Conservation (phyloP, 2,888 invertebrate genomes). For the Ormyrus rosae region DNA sequence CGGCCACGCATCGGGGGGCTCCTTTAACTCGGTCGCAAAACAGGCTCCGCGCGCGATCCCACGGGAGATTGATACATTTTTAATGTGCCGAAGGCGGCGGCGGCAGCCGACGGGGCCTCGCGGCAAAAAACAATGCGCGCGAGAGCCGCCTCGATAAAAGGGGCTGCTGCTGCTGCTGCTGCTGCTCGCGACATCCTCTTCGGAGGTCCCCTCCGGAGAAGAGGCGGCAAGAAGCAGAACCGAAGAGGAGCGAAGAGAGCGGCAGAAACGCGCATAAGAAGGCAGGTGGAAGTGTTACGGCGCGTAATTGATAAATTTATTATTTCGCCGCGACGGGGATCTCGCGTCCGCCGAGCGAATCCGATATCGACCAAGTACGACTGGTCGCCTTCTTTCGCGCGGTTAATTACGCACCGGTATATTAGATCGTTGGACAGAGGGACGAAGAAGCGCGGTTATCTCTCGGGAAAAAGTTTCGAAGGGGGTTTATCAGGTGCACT, state of each 20-base stretch:
- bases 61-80: constrained; percentile 69
- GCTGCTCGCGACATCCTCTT: not conserved
- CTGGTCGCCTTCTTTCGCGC: too few species aligned
- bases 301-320: too few species aligned
- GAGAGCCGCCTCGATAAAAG: not conserved
- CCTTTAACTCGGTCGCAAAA: constrained; percentile 14
- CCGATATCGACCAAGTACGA: too few species aligned
- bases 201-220: not conserved
- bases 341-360: too few species aligned
- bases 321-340: too few species aligned
- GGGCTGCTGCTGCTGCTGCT: too few species aligned
- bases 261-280: not conserved
- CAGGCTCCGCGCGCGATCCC: constrained; percentile 22
- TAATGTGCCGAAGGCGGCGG: constrained; percentile 60
- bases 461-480: too few species aligned
- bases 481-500: too few species aligned
- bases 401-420: too few species aligned
- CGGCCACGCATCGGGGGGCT: not conserved
- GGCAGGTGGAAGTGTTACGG: too few species aligned
- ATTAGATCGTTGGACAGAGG: too few species aligned
- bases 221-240: constrained; percentile 37
- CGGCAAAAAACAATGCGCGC: constrained; percentile 47
- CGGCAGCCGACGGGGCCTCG: constrained; percentile 22
- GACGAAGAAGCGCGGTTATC: too few species aligned
- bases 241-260: constrained; percentile 18